A percentile compares a stretch with the other conserved stretches of the same genome.
These are phyloP conservation scores for Hypomesus transpacificus DNA, from an alignment of 2,113 vertebrate genomes.

Conservation along the genomic window DNA sequence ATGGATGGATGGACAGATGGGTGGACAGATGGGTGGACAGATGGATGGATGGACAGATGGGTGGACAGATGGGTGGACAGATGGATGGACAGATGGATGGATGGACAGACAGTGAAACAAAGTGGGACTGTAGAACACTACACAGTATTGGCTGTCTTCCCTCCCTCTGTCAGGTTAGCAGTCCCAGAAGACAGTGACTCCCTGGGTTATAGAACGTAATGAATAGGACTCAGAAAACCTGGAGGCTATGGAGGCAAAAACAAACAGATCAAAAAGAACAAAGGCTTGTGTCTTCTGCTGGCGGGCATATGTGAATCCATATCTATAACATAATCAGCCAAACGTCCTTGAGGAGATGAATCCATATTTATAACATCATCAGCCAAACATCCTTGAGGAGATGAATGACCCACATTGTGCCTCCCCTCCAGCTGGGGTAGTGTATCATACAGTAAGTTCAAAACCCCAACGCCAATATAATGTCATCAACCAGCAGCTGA, in stretches of 20 bases:
- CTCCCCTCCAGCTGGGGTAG: neutral
- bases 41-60: neutral
- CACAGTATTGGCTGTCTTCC: neutral
- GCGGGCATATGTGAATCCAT: neutral
- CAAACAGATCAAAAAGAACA: neutral
- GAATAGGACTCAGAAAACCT: neutral
- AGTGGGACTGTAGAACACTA: neutral
- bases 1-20: too few species aligned
- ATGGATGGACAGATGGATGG: neutral
- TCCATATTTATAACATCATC: neutral
- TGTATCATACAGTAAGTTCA: neutral
- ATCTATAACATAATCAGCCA: neutral
- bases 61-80: neutral
- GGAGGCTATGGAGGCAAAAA: neutral
- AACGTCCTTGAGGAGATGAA: neutral
- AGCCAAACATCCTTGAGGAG: neutral
- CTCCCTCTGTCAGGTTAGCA: too few species aligned
- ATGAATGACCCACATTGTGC: neutral
- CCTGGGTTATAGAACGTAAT: neutral
- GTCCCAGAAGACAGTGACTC: too few species aligned
- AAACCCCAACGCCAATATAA: constrained; percentile 1
- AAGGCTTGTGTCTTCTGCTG: neutral
- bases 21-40: too few species aligned
- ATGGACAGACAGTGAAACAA: neutral
- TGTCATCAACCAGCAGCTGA: constrained; percentile 4